Conservation (phyloP, 2,888 invertebrate genomes). For the Xestia c-nigrum region DNA sequence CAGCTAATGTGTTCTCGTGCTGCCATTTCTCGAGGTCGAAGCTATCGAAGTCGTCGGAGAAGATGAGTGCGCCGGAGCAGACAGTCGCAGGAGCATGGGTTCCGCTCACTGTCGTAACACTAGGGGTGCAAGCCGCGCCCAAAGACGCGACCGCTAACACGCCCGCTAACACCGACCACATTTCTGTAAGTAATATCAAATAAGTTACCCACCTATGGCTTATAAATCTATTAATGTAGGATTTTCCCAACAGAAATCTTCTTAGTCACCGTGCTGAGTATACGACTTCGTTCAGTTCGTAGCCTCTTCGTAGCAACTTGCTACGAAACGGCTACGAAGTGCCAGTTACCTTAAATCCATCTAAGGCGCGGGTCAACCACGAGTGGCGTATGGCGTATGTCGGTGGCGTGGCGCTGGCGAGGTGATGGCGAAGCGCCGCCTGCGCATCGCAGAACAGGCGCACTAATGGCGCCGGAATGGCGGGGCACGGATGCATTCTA, state of each 20-base stretch:
- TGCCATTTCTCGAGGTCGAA: conserved; percentile 92
- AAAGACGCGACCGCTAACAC: conserved; percentile 75
- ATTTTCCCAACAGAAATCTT: neutral
- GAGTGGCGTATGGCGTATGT: too few species aligned
- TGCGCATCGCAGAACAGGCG: too few species aligned
- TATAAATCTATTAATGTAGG: neutral
- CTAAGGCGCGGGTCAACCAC: too few species aligned
- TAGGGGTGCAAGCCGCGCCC: conserved; percentile 82
- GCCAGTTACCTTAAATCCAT: neutral
- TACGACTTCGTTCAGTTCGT: neutral
- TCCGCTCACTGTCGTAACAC: conserved; percentile 88
- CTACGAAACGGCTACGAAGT: neutral
- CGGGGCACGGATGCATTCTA: too few species aligned
- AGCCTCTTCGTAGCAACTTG: neutral
- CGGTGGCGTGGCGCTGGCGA: too few species aligned
- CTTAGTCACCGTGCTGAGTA: neutral
- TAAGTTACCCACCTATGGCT: neutral
- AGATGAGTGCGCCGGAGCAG: conserved; percentile 91
- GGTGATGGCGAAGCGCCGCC: too few species aligned
- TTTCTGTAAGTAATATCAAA: conserved; percentile 67
- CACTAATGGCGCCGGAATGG: too few species aligned
- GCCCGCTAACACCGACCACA: conserved; percentile 78
- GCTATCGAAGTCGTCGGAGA: conserved; percentile 91
- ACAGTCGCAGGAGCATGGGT: conserved; percentile 84
- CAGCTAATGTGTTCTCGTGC: conserved; percentile 92